Percentiles rank a stretch among this genome's conserved stretches.
Conservation (phyloP, 2,888 invertebrate genomes). For the Podabrus alpinus region DNA sequence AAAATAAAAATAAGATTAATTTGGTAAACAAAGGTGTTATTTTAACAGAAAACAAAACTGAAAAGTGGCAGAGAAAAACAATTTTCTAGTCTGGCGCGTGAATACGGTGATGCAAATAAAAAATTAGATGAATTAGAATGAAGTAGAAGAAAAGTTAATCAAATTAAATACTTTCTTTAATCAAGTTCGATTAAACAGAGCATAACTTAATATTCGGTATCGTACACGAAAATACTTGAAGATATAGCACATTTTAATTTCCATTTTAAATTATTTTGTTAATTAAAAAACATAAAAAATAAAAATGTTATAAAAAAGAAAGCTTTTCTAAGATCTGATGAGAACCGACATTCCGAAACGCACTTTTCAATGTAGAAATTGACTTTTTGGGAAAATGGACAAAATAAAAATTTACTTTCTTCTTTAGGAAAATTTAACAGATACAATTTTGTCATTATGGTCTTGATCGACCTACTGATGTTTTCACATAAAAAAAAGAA, state of each 20-base stretch:
- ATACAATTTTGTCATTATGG: too few relatives aligned
- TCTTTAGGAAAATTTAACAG: too few relatives aligned
- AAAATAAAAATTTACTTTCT: too few relatives aligned
- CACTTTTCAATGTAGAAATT: not conserved
- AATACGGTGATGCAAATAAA: not conserved
- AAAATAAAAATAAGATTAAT: not conserved
- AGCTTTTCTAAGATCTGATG: not conserved
- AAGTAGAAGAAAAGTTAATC: not conserved
- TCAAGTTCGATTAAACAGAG: not conserved
- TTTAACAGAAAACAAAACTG: not conserved
- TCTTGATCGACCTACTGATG: too few relatives aligned
- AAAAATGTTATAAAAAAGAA: not conserved
- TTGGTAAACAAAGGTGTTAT: not conserved
- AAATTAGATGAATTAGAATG: not conserved
- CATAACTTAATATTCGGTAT: not conserved
- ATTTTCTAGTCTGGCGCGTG: not conserved
- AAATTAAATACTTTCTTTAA: not conserved
- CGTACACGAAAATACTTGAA: not conserved
- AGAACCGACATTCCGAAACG: not conserved
- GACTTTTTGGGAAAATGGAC: too few relatives aligned
- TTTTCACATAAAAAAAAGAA: too few relatives aligned
- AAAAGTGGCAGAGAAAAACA: not conserved
- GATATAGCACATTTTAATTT: not conserved
- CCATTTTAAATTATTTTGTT: not conserved
- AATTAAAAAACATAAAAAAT: not conserved